Percentiles rank a stretch among this genome's conserved stretches.
phyloP scores from a whole-genome alignment of 2,797 vertebrate genomes.

The Streptopelia turtur region DNA sequence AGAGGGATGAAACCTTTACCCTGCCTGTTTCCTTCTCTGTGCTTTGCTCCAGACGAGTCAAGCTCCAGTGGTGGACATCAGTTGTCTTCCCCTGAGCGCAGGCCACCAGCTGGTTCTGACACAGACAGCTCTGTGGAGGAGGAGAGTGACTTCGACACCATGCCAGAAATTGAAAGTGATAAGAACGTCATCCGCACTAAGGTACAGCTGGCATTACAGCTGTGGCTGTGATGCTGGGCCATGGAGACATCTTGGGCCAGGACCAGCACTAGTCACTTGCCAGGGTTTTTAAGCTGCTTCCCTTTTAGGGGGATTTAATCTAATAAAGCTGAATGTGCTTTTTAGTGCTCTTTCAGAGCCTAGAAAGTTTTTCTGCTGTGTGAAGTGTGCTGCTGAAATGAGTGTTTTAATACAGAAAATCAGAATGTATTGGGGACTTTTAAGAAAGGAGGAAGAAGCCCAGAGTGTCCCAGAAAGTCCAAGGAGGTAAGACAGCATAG shows the following conservation, averaged over 20 bases:
- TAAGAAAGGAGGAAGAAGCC: not conserved
- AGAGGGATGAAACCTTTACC: not conserved
- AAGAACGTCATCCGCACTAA: constrained; percentile 84
- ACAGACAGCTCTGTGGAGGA: constrained; percentile 84
- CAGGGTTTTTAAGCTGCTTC: not conserved
- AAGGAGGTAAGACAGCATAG: not conserved
- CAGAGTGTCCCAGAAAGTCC: not conserved
- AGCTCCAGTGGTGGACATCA: constrained; percentile 69
- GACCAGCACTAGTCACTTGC: not conserved
- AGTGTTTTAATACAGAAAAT: not conserved
- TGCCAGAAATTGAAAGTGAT: constrained; percentile 82
- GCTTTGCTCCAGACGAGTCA: constrained; percentile 74
- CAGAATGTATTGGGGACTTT: not conserved
- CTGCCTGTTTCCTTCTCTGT: not conserved
- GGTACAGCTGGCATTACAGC: constrained; percentile 19
- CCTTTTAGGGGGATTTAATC: not conserved
- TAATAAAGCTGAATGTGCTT: not conserved
- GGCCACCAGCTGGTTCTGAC: constrained; percentile 65
- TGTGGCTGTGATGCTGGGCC: rapidly evolving
- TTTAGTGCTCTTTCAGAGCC: not conserved
- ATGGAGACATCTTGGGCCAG: not conserved
- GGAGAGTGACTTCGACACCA: constrained; percentile 82
- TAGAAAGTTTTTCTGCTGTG: not conserved
- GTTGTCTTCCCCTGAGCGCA: constrained; percentile 49
- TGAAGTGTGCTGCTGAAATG: not conserved